Evolutionary conservation across 1,140 invertebrate genomes (phyloP).

Genomic region (Ceratina calcarata): DNA sequence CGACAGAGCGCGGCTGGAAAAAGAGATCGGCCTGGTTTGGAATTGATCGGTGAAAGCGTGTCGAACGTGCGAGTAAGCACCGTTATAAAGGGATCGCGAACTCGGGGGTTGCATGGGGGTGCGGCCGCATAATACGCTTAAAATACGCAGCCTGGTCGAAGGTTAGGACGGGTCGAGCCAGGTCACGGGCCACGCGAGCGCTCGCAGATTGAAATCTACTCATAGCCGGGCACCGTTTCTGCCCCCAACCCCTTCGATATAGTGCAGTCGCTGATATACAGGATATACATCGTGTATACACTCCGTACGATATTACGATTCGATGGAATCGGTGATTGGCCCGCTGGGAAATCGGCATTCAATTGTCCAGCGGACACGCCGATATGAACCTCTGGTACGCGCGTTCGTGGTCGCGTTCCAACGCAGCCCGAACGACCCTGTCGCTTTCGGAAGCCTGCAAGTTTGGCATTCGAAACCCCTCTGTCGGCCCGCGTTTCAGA

Average conservation of each 20-base stretch:
- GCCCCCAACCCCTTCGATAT: slow-evolving; percentile 32
- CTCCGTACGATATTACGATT: slow-evolving; percentile 70
- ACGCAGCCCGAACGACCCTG: slow-evolving; percentile 1
- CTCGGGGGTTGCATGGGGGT: not conserved
- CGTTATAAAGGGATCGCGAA: not conserved
- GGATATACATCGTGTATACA: slow-evolving; percentile 62
- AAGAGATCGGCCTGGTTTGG: not conserved
- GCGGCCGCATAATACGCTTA: slow-evolving; percentile 30
- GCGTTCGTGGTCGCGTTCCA: slow-evolving; percentile 26
- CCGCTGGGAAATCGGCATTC: slow-evolving; percentile 73
- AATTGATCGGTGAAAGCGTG: slow-evolving; percentile 2
- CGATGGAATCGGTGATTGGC: slow-evolving; percentile 72
- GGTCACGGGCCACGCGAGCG: slow-evolving; percentile 46
- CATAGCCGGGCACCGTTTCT: slow-evolving; percentile 21
- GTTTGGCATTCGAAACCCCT: slow-evolving; percentile 15
- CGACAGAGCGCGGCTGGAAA: not conserved
- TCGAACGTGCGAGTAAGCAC: not conserved
- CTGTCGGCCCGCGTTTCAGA: not conserved
- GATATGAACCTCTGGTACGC: slow-evolving; percentile 61
- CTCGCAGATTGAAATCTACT: slow-evolving; percentile 67
- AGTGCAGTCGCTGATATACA: slow-evolving; percentile 39
- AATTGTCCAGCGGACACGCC: slow-evolving; percentile 66
- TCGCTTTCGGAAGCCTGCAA: not conserved
- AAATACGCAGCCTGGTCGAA: slow-evolving; percentile 50
- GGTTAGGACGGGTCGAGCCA: slow-evolving; percentile 35